Evolutionary conservation across 2,113 vertebrate species (phyloP).

Genomic region (Stigmatopora argus): DNA sequence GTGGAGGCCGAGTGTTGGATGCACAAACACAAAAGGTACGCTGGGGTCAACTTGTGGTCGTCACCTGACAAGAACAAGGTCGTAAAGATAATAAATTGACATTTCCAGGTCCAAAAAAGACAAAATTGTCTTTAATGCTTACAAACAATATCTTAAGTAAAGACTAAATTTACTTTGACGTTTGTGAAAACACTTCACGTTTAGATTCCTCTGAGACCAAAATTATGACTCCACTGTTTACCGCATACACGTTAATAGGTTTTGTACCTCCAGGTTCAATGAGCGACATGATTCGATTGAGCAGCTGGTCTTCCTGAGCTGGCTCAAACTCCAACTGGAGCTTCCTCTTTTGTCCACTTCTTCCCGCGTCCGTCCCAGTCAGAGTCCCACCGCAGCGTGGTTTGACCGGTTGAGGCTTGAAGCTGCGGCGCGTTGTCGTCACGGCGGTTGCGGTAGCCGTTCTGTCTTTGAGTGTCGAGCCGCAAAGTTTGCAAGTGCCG

Average conservation of each 20-base stretch:
- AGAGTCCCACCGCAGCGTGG: constrained; percentile 27
- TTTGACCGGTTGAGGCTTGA: constrained; percentile 47
- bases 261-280: constrained; percentile 76
- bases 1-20: constrained; percentile 85
- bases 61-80: constrained; percentile 57
- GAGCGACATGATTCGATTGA: constrained; percentile 82
- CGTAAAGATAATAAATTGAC: background rate
- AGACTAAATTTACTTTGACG: background rate
- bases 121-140: background rate
- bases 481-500: constrained; percentile 74
- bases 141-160: background rate
- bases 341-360: constrained; percentile 67
- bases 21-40: constrained; percentile 91
- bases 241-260: background rate
- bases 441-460: constrained; percentile 8
- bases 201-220: too few species aligned
- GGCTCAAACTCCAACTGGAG: constrained; percentile 84
- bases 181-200: too few species aligned
- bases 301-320: constrained; percentile 76
- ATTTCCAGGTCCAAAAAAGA: too few species aligned
- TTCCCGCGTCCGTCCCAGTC: constrained; percentile 34
- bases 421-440: constrained; percentile 35
- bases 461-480: constrained; percentile 66
- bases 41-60: constrained; percentile 85
- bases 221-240: background rate